Evolutionary conservation across 2,888 invertebrate genomes (phyloP).

Genomic region (Serrognathus titanus): DNA sequence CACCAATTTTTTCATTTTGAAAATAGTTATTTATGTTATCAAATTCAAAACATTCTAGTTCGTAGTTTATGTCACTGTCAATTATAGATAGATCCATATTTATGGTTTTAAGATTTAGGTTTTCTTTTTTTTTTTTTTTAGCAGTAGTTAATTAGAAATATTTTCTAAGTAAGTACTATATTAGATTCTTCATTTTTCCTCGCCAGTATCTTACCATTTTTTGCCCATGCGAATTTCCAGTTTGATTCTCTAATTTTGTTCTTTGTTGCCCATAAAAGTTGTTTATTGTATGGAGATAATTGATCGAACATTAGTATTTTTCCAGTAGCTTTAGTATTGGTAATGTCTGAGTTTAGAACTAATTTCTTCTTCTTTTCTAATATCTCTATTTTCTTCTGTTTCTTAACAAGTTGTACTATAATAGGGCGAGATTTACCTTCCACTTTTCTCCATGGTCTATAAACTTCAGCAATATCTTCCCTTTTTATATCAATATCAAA

Average conservation of each 20-base stretch:
- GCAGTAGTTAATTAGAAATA: no score
- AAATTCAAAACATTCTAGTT: no score
- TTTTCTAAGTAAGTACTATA: no score
- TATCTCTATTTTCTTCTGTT: not conserved
- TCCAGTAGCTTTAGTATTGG: not conserved
- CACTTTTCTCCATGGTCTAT: not conserved
- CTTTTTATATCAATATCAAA: not conserved
- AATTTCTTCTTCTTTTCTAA: not conserved
- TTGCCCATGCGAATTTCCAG: not conserved
- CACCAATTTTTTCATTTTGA: no score
- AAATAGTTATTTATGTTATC: no score
- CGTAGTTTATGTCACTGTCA: no score
- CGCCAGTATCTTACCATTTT: not conserved
- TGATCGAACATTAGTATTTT: not conserved
- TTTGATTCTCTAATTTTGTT: not conserved
- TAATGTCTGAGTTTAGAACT: not conserved
- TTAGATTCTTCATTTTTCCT: no score
- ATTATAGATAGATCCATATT: no score
- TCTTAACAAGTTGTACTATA: not conserved
- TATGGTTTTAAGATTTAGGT: no score
- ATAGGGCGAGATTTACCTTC: not conserved
- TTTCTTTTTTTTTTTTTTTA: no score
- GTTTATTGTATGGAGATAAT: not conserved
- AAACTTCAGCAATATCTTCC: not conserved
- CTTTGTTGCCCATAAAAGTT: not conserved